Evolutionary conservation across 92 coral and sea anemone genomes (phyloP), one percentile per base, ranked within the genome.

Genomic region (Porites lobata): DNA sequence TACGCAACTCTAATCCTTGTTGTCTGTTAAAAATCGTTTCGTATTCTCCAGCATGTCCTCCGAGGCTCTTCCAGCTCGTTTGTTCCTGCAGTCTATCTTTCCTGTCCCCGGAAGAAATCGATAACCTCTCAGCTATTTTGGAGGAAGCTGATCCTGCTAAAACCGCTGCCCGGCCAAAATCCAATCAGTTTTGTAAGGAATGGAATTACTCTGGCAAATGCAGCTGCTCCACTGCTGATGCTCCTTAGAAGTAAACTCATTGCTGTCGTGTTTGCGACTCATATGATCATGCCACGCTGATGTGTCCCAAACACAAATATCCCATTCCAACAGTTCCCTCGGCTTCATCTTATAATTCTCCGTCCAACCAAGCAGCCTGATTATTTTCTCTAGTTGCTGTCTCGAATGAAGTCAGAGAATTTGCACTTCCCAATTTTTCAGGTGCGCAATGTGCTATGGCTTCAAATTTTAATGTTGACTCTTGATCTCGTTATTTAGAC

Each of bases 141-240:
- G 32, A 29, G 32, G 32, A 2, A 29, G 32, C 32, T 2, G 32
- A 29, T 29, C 32, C 32, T 29, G 24, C 24, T 22, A 22, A 22
- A 22, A 22, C 24, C 24, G 24, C 24, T 22, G 32, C 32, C 32
- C 3, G 32, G 2, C 32, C 32, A 29, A 29, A 29, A 29, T 29
- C 32, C 32, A 29, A 29, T 29, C 32, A 29, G 2, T 29, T 29
- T 52, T 86, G 91, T 81, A 81, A 82, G 77, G 91, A 80, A 53
- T 86, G 85, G 91, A 86, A 86, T 70, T 85, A 91, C 67, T 62
- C 86, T 11, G 86, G 93, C 10, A 75, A 91, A 18, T 86, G 91
- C 22, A 20, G 26, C 26, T 85, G 88, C 76, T 61, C 18, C 32
- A 26, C 73, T 19, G 69, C 85, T 50, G 90, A 80, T 17, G 86